Evolutionary conservation across 2,797 vertebrate species (phyloP), one percentile per base, ranked within the genome.

Genomic region (Girardinus metallicus): DNA sequence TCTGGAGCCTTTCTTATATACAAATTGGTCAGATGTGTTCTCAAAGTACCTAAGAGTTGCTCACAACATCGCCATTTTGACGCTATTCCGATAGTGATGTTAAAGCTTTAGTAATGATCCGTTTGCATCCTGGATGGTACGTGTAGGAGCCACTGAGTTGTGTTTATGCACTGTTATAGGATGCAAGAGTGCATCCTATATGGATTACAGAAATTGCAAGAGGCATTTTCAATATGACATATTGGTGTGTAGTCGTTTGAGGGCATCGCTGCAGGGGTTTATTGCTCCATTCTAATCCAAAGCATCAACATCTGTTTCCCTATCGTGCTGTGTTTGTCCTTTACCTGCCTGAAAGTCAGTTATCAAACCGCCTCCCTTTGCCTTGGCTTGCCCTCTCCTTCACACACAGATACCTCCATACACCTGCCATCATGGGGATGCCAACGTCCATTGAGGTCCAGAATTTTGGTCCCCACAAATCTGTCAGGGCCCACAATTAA

Each of bases 1-100:
- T 89, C 88, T 76, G 85, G 80, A 86, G 88, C 86, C 92, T 91
- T 83, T 90, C 47, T 46, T 92, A 95, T 94, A 18, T 94, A 94
- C 94, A 94, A 75, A 81, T 72, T 83, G 81, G 85, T 85, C 36
- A 91, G 89, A 86, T 84, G 51, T 92, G 78, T 83, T 90, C 86
- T 86, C 85, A 88, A 74, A 80, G 73, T 87, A 82, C 73, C 84
- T 81, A 44, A 87, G 77, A 87, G 72, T 68, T 85, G 80, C 83
- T 85, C 81, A 91, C 89, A 74, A 83, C 78, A 84, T 88, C 53
- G 82, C 80, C 83, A 79, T 87, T 89, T 81, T 80, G 66, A 87
- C 83, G 78, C 44, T 74, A 77, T 75, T 87, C 70, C 88, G 34
- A 90, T 85, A 87, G 82, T 79, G 81, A 80, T 83, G 80, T 86